These are phyloP conservation scores for Acronicta aceris DNA, from an alignment of 2,888 invertebrate genomes.

Conservation along the genomic window DNA sequence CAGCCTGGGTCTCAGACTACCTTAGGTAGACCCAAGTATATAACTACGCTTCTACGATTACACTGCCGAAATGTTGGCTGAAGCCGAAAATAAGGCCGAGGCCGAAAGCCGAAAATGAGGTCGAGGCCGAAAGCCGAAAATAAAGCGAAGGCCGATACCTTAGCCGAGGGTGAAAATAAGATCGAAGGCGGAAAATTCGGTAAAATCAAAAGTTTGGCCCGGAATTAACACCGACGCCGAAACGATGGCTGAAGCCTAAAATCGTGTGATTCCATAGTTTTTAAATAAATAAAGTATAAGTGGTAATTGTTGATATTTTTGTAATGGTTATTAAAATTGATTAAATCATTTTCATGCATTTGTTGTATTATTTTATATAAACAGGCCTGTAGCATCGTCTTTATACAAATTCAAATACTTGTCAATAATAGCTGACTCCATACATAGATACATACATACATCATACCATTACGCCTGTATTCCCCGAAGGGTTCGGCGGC, in stretches of 20 bases:
- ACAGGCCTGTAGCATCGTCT: too few relatives aligned
- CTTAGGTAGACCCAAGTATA: constrained; percentile 60
- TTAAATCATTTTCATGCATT: constrained; percentile 21
- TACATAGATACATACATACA: too few relatives aligned
- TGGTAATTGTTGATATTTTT: constrained; percentile 29
- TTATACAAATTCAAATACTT: too few relatives aligned
- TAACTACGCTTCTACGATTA: too few relatives aligned
- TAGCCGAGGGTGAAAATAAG: not conserved
- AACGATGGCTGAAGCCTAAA: not conserved
- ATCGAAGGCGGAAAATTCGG: not conserved
- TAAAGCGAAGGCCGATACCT: not conserved
- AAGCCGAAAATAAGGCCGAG: constrained; percentile 2
- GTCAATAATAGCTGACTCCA: too few relatives aligned
- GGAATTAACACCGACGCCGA: not conserved
- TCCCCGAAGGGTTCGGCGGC: too few relatives aligned
- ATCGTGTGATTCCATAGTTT: constrained; percentile 18
- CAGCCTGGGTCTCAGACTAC: constrained; percentile 92
- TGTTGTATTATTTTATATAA: constrained; percentile 1
- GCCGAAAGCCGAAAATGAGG: not conserved
- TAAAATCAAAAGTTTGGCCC: not conserved
- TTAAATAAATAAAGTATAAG: constrained; percentile 12
- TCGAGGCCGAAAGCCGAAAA: not conserved
- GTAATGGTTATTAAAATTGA: constrained; percentile 15
- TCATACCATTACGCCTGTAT: too few relatives aligned
- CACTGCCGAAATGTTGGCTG: not conserved